Percentiles rank a stretch among this genome's conserved stretches.
Conservation (phyloP, 1,140 invertebrate species). For the Aphaenogaster floridana region DNA sequence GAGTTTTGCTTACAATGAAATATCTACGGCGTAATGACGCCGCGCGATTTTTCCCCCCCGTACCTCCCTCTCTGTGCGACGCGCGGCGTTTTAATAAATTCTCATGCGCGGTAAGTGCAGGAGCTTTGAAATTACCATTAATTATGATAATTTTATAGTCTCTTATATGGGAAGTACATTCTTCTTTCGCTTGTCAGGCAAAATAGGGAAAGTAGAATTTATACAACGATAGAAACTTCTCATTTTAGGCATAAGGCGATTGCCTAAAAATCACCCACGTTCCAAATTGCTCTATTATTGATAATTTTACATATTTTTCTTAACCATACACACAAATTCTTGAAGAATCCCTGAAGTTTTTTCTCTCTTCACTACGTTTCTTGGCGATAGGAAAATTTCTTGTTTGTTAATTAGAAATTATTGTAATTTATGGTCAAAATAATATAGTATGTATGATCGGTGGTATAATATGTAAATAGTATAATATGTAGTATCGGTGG, state of each 20-base stretch:
- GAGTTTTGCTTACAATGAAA: conserved; percentile 59
- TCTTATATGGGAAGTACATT: conserved; percentile 64
- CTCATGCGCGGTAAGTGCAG: conserved; percentile 28
- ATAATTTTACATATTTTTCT: conserved; percentile 1
- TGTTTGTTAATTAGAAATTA: not conserved
- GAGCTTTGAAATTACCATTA: conserved; percentile 32
- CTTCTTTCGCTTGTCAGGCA: not conserved
- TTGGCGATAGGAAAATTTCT: not conserved
- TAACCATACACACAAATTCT: not conserved
- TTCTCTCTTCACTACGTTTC: not conserved
- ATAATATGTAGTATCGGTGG: too few species aligned
- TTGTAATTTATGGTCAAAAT: not conserved
- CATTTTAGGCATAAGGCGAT: not conserved
- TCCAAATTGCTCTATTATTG: not conserved
- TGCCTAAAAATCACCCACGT: not conserved
- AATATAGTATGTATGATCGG: not conserved
- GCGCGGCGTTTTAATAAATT: conserved; percentile 37
- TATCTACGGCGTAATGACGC: conserved; percentile 47
- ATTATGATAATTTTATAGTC: conserved; percentile 65
- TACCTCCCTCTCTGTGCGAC: not conserved
- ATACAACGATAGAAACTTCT: not conserved
- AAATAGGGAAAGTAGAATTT: not conserved
- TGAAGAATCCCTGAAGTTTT: not conserved
- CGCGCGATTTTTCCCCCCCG: not conserved
- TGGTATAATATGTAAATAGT: too few species aligned